A percentile compares a stretch with the other conserved stretches of the same genome.
Evolutionary conservation across 2,113 vertebrate species (phyloP).

Genomic region (Indicator maculatus): DNA sequence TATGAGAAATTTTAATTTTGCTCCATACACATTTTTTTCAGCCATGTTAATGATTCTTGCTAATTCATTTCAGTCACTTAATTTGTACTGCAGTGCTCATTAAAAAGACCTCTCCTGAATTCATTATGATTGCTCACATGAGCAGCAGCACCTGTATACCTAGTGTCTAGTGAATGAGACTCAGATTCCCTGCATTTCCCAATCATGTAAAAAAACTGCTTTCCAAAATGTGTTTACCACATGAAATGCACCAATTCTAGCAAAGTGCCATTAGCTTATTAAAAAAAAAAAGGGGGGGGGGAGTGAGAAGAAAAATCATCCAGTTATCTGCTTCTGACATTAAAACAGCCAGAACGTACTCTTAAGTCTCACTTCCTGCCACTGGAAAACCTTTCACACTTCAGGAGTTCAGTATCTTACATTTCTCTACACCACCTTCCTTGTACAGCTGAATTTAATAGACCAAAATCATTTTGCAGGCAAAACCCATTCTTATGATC

Average conservation of each 20-base stretch:
- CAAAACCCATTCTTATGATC: not conserved
- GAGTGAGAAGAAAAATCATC: not conserved
- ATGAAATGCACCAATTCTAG: not conserved
- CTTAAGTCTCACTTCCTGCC: not conserved
- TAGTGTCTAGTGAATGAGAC: not conserved
- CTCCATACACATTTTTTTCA: not conserved
- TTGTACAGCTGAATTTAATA: constrained; percentile 33
- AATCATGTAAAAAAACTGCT: not conserved
- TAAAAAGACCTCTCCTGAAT: constrained; percentile 13
- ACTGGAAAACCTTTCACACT: constrained; percentile 10
- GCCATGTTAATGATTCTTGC: not conserved
- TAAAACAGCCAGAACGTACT: not conserved
- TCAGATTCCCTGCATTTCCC: not conserved
- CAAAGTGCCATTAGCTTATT: not conserved
- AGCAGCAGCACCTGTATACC: not conserved
- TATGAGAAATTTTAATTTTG: not conserved
- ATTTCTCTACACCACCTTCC: not conserved
- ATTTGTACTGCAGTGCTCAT: not conserved
- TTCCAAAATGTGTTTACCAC: not conserved
- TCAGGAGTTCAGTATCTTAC: not conserved
- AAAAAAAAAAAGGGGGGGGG: not conserved
- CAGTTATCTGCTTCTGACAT: not conserved
- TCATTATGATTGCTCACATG: not conserved
- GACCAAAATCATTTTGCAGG: not conserved
- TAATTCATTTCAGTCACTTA: constrained; percentile 6